phyloP scores from a whole-genome alignment of 53 echinoderm and acorn worm genomes.

The Astropecten irregularis region DNA sequence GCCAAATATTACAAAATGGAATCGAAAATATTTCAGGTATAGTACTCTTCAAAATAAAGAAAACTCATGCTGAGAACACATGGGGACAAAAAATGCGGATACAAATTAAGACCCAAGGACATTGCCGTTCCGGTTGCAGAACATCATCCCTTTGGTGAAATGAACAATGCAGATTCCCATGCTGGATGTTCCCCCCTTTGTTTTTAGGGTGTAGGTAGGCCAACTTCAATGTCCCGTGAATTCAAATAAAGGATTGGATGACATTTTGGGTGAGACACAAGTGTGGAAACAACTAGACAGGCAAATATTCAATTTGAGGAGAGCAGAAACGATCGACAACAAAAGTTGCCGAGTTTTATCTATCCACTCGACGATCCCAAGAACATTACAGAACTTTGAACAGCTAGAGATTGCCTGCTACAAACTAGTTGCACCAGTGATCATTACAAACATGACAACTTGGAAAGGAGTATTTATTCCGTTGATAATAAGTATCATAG shows the following conservation, averaged over 20 bases:
- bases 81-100: constrained; percentile 17
- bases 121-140: constrained; percentile 15
- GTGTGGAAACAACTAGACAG: too few species aligned
- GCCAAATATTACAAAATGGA: background rate
- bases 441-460: too few species aligned
- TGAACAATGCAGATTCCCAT: background rate
- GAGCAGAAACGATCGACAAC: too few species aligned
- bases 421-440: too few species aligned
- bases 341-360: too few species aligned
- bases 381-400: too few species aligned
- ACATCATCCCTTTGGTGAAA: background rate
- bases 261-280: too few species aligned
- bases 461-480: too few species aligned
- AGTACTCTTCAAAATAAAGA: background rate
- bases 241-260: background rate
- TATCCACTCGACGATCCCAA: too few species aligned
- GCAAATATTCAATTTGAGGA: too few species aligned
- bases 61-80: constrained; percentile 20
- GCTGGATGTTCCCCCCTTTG: too few species aligned
- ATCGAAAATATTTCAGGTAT: background rate
- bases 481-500: constrained; percentile 2
- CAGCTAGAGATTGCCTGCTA: too few species aligned
- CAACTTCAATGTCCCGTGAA: background rate
- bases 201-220: background rate
- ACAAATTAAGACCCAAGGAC: constrained; percentile 19